A percentile compares a stretch with the other conserved stretches of the same genome.
These are phyloP conservation scores for Macroglossus sobrinus DNA, from an alignment of 2,113 vertebrate genomes.

Conservation along the genomic window DNA sequence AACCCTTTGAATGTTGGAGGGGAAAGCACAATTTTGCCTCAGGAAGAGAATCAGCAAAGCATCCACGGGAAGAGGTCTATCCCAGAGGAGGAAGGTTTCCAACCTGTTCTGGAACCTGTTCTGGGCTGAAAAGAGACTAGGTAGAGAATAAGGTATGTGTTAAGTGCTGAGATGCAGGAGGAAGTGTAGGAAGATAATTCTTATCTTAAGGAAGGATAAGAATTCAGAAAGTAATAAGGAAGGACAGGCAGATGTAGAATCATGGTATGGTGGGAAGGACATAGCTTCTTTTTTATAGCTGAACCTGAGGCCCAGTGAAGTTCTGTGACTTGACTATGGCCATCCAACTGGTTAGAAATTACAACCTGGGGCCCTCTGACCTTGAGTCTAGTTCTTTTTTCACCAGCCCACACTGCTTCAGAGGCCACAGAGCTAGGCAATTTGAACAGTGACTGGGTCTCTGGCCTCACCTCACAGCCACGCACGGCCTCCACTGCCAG, in stretches of 20 bases:
- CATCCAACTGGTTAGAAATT: not conserved
- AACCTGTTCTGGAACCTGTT: not conserved
- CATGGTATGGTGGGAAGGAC: not conserved
- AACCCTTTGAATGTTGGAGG: not conserved
- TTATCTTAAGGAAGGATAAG: not conserved
- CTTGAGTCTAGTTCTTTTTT: not conserved
- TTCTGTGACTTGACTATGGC: not conserved
- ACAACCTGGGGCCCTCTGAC: not conserved
- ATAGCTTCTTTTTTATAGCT: not conserved
- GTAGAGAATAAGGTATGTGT: not conserved
- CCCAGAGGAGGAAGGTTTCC: not conserved
- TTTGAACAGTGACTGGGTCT: not conserved
- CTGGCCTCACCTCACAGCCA: conserved; percentile 88
- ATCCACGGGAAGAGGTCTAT: not conserved
- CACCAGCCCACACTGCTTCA: not conserved
- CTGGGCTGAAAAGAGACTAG: not conserved
- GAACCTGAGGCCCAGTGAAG: not conserved
- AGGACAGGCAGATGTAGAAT: not conserved
- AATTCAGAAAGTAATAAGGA: not conserved
- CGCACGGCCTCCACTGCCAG: conserved; percentile 90
- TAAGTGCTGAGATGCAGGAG: not conserved
- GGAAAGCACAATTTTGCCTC: not conserved
- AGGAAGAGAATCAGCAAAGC: conserved; percentile 27
- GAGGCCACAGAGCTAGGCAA: not conserved
- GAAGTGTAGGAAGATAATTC: not conserved